phyloP scores from a whole-genome alignment of 2,888 invertebrate genomes.

The Cephus pulcher region DNA sequence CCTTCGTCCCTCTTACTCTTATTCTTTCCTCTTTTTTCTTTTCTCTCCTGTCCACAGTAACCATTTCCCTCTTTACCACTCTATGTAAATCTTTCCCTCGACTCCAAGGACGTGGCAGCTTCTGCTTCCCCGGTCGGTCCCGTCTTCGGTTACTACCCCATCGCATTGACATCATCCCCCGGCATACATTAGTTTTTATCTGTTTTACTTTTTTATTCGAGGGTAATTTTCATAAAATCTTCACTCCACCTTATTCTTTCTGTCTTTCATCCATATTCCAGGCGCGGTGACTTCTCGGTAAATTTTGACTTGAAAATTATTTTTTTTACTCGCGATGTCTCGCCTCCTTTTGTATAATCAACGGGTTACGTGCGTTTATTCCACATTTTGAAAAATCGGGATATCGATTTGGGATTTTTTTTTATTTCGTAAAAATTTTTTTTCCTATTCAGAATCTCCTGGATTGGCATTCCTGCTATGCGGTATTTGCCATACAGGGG shows the following conservation, averaged over 20 bases:
- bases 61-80: slow-evolving; percentile 26
- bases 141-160: too few species aligned
- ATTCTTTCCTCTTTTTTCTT: slow-evolving; percentile 8
- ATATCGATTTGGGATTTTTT: too few species aligned
- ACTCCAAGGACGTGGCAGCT: background rate
- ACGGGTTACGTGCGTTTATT: too few species aligned
- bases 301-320: slow-evolving; percentile 16
- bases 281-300: slow-evolving; percentile 4
- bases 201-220: slow-evolving; percentile 56
- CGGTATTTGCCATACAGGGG: too few species aligned
- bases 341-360: background rate
- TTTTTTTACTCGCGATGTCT: slow-evolving; percentile 6
- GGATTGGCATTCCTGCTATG: too few species aligned
- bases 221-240: slow-evolving; percentile 60
- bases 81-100: slow-evolving; percentile 52
- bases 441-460: too few species aligned
- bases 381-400: too few species aligned
- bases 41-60: slow-evolving; percentile 6
- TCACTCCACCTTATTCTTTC: slow-evolving; percentile 32
- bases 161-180: slow-evolving; percentile 21
- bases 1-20: slow-evolving; percentile 21
- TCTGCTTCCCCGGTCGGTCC: slow-evolving; percentile 21
- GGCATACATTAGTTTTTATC: slow-evolving; percentile 64
- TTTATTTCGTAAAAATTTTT: too few species aligned
- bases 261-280: slow-evolving; percentile 34